These are phyloP conservation scores for Plecturocebus donacophilus DNA, from an alignment of 2,113 vertebrate species.

Conservation along the genomic window DNA sequence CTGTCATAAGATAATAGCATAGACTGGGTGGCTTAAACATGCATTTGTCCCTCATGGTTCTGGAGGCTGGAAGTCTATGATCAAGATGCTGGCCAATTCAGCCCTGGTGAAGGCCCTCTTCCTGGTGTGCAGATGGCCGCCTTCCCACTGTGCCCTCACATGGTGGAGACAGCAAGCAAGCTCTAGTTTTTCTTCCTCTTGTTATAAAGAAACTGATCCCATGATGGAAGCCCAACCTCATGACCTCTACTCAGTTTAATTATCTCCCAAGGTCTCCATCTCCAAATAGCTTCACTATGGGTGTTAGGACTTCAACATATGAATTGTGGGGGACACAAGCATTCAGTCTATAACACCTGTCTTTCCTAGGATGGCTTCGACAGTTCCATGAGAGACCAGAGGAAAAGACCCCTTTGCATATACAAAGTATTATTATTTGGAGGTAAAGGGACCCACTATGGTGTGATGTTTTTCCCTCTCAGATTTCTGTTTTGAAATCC, in stretches of 20 bases:
- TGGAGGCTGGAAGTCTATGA: not conserved
- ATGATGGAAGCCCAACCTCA: too few species aligned
- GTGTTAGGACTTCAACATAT: not conserved
- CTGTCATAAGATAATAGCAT: not conserved
- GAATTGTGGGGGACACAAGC: too few species aligned
- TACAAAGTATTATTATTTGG: not conserved
- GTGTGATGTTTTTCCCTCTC: not conserved
- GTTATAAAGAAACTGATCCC: not conserved
- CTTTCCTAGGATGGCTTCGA: not conserved
- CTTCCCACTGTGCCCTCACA: too few species aligned
- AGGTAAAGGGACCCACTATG: not conserved
- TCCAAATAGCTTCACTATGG: not conserved
- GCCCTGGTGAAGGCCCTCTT: not conserved
- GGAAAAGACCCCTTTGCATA: not conserved
- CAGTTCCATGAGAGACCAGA: not conserved
- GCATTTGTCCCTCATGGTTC: not conserved
- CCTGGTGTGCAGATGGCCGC: not conserved
- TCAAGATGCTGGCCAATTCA: not conserved
- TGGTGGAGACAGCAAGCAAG: not conserved
- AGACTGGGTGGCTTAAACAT: not conserved
- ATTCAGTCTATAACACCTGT: not conserved
- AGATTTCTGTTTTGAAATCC: not conserved
- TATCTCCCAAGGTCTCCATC: not conserved
- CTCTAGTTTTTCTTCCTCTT: not conserved
- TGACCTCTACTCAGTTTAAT: too few species aligned